A percentile compares a stretch with the other conserved stretches of the same genome.
These are phyloP conservation scores for Nipponia nippon DNA, from an alignment of 2,113 vertebrate species.

Conservation along the genomic window DNA sequence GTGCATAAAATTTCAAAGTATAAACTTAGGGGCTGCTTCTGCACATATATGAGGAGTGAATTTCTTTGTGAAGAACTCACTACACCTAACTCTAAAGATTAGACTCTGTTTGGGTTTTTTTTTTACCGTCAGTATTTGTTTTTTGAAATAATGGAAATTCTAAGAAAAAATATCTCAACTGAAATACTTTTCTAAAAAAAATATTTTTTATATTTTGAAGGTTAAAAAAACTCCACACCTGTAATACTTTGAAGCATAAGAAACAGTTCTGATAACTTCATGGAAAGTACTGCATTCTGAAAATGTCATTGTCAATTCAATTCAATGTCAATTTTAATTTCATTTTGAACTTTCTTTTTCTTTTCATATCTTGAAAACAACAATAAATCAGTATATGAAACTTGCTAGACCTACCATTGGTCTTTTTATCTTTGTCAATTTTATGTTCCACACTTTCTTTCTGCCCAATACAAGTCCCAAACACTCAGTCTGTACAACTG, in stretches of 20 bases:
- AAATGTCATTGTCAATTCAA: background rate
- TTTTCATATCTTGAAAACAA: background rate
- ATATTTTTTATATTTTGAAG: background rate
- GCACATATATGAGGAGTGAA: background rate
- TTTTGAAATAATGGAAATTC: background rate
- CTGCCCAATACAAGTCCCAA: background rate
- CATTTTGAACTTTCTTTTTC: background rate
- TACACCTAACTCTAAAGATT: background rate
- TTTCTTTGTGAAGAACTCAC: background rate
- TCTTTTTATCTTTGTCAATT: background rate
- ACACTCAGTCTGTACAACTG: background rate
- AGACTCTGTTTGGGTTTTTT: background rate
- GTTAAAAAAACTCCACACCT: background rate
- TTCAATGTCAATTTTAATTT: background rate
- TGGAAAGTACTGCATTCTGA: background rate
- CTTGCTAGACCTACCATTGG: background rate
- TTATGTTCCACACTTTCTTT: background rate
- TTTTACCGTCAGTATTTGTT: background rate
- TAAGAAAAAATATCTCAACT: background rate
- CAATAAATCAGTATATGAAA: background rate
- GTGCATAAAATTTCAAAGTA: background rate
- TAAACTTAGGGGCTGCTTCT: background rate
- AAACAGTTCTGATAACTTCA: background rate
- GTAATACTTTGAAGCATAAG: background rate
- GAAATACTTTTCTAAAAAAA: background rate